Conservation (phyloP, 2,113 vertebrate genomes). For the Macrotis lagotis region DNA sequence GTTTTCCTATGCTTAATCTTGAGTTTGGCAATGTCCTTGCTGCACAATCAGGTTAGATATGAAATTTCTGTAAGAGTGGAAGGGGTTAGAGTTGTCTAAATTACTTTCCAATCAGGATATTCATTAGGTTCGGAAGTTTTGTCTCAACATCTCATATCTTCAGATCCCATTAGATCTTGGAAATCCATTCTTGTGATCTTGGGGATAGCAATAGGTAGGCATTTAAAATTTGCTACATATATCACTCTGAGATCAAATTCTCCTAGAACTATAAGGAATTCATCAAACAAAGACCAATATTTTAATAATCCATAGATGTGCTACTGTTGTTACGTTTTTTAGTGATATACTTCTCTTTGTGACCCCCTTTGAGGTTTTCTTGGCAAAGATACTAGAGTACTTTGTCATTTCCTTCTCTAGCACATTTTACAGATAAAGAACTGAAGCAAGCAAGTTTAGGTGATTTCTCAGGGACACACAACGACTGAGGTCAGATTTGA, state of each 20-base stretch:
- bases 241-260: neutral
- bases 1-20: constrained; percentile 43
- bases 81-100: neutral
- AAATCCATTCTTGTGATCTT: neutral
- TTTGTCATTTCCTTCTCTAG: no score
- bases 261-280: neutral
- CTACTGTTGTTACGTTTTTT: no score
- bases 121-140: neutral
- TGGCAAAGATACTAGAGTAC: no score
- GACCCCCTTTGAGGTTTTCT: no score
- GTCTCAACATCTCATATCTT: neutral
- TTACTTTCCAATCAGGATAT: neutral
- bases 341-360: no score
- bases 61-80: neutral
- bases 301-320: neutral
- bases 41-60: neutral
- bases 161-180: neutral
- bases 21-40: neutral
- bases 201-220: neutral
- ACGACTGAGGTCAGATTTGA: no score
- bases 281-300: neutral
- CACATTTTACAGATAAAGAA: no score
- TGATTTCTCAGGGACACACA: no score
- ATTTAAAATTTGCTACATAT: neutral
- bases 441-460: no score